Percentiles rank a stretch among this genome's conserved stretches.
These are phyloP conservation scores for Triplophysa dalaica DNA, from an alignment of 2,113 vertebrate species.

Conservation along the genomic window DNA sequence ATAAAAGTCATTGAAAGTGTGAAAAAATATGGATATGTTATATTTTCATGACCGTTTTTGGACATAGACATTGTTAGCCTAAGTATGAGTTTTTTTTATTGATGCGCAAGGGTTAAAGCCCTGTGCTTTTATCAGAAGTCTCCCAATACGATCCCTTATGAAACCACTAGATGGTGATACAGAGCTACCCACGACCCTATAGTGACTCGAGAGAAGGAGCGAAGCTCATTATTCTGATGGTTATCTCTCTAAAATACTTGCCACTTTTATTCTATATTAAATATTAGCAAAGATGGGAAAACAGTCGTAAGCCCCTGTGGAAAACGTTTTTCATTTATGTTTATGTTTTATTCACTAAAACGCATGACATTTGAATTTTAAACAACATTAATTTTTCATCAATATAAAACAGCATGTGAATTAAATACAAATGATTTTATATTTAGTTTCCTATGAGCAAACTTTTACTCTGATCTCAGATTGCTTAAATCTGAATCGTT, in stretches of 20 bases:
- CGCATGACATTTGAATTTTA: neutral
- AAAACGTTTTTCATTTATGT: neutral
- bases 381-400: neutral
- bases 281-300: neutral
- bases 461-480: neutral
- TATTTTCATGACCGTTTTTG: no score
- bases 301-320: neutral
- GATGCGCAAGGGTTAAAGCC: no score
- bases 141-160: neutral
- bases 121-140: neutral
- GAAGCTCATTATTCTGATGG: neutral
- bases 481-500: neutral
- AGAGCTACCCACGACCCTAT: neutral
- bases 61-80: no score
- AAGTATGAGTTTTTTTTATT: neutral
- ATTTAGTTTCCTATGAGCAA: neutral
- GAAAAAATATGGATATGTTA: no score
- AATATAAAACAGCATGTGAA: neutral
- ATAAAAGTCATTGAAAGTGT: no score
- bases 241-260: neutral
- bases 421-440: neutral
- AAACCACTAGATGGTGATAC: constrained; percentile 44
- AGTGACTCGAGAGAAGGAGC: neutral
- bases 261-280: neutral
- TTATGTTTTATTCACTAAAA: neutral